Conservation (phyloP, 2,797 vertebrate species). For the Lepidocolaptes lacrymiger region DNA sequence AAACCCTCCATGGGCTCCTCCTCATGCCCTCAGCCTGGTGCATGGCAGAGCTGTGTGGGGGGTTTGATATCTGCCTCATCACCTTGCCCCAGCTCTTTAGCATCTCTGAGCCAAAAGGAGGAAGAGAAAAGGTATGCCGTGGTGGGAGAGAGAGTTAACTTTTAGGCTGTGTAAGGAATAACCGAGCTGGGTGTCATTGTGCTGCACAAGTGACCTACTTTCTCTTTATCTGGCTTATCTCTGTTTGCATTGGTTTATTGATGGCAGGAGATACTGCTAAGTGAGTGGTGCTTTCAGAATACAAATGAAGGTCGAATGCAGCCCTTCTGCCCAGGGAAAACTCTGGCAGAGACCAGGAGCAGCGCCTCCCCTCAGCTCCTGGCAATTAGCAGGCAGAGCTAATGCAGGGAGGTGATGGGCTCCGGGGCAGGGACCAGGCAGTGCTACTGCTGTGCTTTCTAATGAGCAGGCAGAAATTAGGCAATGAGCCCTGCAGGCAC, state of each 20-base stretch:
- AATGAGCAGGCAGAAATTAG: background rate
- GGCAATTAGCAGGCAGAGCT: background rate
- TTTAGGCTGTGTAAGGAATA: background rate
- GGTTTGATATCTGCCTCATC: background rate
- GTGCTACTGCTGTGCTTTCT: background rate
- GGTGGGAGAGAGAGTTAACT: slow-evolving; percentile 20
- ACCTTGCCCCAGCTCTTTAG: background rate
- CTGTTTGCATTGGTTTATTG: slow-evolving; percentile 65
- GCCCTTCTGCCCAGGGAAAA: background rate
- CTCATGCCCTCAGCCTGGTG: background rate
- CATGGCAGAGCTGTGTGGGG: background rate
- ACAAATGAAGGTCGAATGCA: slow-evolving; percentile 40
- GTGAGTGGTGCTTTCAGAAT: slow-evolving; percentile 58
- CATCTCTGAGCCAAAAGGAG: background rate
- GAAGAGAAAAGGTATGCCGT: background rate
- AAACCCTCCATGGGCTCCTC: background rate
- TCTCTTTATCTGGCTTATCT: slow-evolving; percentile 61
- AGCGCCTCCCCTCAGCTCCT: background rate
- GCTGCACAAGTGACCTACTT: slow-evolving; percentile 65
- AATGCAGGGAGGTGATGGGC: background rate
- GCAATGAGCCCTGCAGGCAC: background rate
- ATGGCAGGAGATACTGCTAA: slow-evolving; percentile 64
- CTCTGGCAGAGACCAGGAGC: background rate
- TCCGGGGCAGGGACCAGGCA: background rate
- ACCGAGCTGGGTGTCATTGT: slow-evolving; percentile 40